These are phyloP conservation scores for Drosophila kikkawai DNA, from an alignment of 1,140 invertebrate species.

Conservation along the genomic window DNA sequence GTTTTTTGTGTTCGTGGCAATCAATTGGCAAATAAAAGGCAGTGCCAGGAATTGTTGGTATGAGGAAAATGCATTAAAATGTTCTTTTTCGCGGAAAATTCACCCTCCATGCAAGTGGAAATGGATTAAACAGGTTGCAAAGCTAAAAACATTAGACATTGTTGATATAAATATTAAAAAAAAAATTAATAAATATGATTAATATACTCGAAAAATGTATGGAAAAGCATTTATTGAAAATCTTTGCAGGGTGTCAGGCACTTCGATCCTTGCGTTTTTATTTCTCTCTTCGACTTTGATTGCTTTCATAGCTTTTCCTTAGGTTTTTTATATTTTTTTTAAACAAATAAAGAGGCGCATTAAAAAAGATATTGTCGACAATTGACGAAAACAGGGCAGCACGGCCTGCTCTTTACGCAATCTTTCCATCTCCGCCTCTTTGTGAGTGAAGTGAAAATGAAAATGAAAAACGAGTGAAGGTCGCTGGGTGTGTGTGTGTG, in stretches of 20 bases:
- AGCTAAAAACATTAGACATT: too few relatives aligned
- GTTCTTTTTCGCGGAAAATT: slow-evolving; percentile 27
- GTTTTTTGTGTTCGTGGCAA: slow-evolving; percentile 40
- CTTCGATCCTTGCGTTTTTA: not conserved
- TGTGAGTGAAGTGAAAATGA: slow-evolving; percentile 46
- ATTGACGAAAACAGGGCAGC: slow-evolving; percentile 78
- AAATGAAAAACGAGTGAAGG: slow-evolving; percentile 67
- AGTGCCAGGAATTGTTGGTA: slow-evolving; percentile 35
- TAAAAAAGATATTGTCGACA: slow-evolving; percentile 81
- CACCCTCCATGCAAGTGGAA: slow-evolving; percentile 4
- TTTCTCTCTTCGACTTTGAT: slow-evolving; percentile 10
- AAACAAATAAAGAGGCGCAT: slow-evolving; percentile 71
- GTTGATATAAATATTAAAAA: too few relatives aligned
- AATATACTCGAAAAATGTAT: too few relatives aligned
- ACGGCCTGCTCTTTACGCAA: slow-evolving; percentile 65
- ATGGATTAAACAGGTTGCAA: not conserved
- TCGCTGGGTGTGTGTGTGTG: slow-evolving; percentile 27
- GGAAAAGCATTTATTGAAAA: too few relatives aligned
- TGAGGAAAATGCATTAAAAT: slow-evolving; percentile 71
- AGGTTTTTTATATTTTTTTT: slow-evolving; percentile 47
- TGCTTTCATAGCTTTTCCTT: slow-evolving; percentile 10
- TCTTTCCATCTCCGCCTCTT: slow-evolving; percentile 28
- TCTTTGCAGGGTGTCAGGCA: not conserved
- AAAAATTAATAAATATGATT: too few relatives aligned
- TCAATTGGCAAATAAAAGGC: slow-evolving; percentile 67